Conservation (phyloP, 2,797 vertebrate species). For the Acanthiza pusilla region DNA sequence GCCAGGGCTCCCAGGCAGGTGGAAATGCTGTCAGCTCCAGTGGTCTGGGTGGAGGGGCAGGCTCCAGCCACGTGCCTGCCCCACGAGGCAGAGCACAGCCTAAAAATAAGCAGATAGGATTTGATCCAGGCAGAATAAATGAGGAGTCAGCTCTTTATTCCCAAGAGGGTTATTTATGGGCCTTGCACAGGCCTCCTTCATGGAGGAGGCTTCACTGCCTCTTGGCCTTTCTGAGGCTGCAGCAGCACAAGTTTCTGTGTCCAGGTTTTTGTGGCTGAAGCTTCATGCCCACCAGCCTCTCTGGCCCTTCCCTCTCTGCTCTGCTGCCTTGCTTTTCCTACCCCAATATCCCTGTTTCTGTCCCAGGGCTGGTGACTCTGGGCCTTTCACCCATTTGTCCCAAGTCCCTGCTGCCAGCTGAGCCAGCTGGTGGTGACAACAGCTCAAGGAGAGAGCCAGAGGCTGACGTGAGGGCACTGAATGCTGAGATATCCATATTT, state of each 20-base stretch:
- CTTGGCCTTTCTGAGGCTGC: neutral
- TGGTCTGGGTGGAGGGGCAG: neutral
- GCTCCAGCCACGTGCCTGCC: neutral
- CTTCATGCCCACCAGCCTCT: neutral
- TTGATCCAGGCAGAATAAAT: neutral
- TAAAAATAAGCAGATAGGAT: conserved; percentile 19
- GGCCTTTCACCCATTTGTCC: neutral
- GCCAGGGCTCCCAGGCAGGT: neutral
- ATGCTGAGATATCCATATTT: neutral
- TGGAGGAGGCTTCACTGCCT: neutral
- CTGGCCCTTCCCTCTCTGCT: neutral
- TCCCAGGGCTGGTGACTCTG: neutral
- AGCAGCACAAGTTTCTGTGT: neutral
- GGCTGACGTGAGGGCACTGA: neutral
- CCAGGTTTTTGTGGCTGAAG: neutral
- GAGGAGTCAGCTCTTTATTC: neutral
- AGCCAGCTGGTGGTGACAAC: neutral
- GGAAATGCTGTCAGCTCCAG: neutral
- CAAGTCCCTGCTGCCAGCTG: neutral
- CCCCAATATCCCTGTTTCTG: neutral
- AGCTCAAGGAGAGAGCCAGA: neutral
- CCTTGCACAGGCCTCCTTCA: neutral
- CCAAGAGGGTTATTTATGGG: conserved; percentile 15
- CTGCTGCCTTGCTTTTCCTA: neutral
- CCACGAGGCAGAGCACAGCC: neutral